phyloP scores from a whole-genome alignment of 2,888 invertebrate genomes.

The Merodon equestris region DNA sequence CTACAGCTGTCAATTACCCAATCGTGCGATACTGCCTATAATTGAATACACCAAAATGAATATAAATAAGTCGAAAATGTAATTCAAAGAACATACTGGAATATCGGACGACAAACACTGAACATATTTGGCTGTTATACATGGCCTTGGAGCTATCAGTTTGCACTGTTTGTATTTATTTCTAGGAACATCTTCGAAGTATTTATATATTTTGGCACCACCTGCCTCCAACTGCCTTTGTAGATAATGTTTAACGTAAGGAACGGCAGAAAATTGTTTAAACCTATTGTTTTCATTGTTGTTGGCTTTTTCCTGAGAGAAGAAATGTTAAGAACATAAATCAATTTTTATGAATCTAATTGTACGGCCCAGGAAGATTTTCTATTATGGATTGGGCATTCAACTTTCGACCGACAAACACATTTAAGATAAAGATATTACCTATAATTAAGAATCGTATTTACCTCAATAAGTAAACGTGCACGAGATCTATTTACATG shows the following conservation, averaged over 20 bases:
- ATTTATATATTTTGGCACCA: conserved; percentile 83
- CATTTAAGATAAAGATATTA: too few relatives aligned
- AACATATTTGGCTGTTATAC: conserved; percentile 87
- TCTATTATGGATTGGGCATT: too few relatives aligned
- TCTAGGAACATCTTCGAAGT: conserved; percentile 81
- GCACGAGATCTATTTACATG: too few relatives aligned
- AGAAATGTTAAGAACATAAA: neutral
- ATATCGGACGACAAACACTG: conserved; percentile 85
- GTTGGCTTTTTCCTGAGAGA: conserved; percentile 23
- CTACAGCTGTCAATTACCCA: conserved; percentile 85
- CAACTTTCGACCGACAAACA: too few relatives aligned
- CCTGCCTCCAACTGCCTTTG: conserved; percentile 82
- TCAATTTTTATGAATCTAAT: too few relatives aligned
- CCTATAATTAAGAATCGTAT: too few relatives aligned
- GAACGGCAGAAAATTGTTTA: conserved; percentile 79
- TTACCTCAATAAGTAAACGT: too few relatives aligned
- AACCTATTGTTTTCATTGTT: conserved; percentile 71
- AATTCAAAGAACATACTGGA: conserved; percentile 71
- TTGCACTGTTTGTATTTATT: conserved; percentile 81
- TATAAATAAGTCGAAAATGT: neutral
- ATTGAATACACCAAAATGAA: neutral
- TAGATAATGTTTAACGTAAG: conserved; percentile 81
- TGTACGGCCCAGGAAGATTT: too few relatives aligned
- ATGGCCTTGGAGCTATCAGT: conserved; percentile 85
- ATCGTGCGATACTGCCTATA: conserved; percentile 82